Evolutionary conservation across 1,140 invertebrate genomes (phyloP).

Genomic region (Armadillidium nasatum): DNA sequence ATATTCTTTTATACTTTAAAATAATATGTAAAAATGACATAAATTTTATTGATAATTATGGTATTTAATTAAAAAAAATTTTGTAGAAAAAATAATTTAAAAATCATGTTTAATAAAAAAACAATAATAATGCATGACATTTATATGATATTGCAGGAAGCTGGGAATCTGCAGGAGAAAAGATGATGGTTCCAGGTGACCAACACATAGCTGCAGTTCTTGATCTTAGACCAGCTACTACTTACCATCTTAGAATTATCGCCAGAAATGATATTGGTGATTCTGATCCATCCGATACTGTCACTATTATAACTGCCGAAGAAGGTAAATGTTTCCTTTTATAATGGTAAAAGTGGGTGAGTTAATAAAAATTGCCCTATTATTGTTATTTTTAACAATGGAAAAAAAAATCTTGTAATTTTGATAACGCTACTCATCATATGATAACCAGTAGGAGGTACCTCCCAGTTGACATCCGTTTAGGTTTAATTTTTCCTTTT

Average conservation of each 20-base stretch:
- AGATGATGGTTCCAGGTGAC: slow-evolving; percentile 73
- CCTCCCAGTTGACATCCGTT: too few relatives aligned
- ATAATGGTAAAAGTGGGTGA: too few relatives aligned
- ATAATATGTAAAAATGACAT: background rate
- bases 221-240: slow-evolving; percentile 81
- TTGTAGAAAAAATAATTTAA: background rate
- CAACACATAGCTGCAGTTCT: slow-evolving; percentile 81
- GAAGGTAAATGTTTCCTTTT: slow-evolving; percentile 58
- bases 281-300: slow-evolving; percentile 82
- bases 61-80: background rate
- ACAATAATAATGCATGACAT: too few relatives aligned
- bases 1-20: background rate
- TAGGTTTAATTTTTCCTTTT: too few relatives aligned
- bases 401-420: too few relatives aligned
- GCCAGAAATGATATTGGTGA: slow-evolving; percentile 91
- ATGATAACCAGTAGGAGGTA: too few relatives aligned
- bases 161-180: slow-evolving; percentile 62
- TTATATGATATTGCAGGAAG: background rate
- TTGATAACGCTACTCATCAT: too few relatives aligned
- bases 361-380: too few relatives aligned
- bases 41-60: too few relatives aligned
- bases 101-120: too few relatives aligned
- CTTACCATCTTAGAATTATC: slow-evolving; percentile 85
- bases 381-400: too few relatives aligned
- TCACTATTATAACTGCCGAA: slow-evolving; percentile 90